phyloP scores from a whole-genome alignment of 2,797 vertebrate species.

The Eulemur coronatus region DNA sequence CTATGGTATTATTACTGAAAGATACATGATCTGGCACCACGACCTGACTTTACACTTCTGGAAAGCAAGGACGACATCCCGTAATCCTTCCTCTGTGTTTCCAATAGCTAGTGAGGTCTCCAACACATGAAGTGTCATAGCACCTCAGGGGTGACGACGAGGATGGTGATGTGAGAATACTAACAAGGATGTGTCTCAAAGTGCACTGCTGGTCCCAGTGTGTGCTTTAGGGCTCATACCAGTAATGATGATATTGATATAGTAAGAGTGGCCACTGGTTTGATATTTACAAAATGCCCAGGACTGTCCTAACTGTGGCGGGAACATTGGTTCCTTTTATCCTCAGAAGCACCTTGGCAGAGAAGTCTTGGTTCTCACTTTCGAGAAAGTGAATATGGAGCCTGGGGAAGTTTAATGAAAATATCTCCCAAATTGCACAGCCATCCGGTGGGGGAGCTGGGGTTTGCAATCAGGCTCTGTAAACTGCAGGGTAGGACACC shows the following conservation, averaged over 20 bases:
- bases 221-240: neutral
- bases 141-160: fast-evolving
- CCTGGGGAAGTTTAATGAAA: neutral
- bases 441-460: fast-evolving
- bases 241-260: fast-evolving
- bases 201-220: fast-evolving
- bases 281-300: no score
- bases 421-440: fast-evolving
- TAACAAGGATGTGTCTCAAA: neutral
- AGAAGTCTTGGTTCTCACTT: neutral
- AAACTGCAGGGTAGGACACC: neutral
- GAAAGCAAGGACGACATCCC: neutral
- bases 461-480: neutral
- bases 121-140: fast-evolving
- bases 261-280: neutral
- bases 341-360: neutral
- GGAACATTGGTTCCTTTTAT: no score
- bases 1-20: neutral
- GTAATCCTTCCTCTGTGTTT: neutral
- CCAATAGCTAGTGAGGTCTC: neutral
- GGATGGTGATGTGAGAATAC: neutral
- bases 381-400: neutral
- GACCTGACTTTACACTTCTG: neutral
- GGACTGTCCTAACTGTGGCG: neutral
- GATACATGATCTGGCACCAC: neutral